A percentile compares a stretch with the other conserved stretches of the same genome.
These are phyloP conservation scores for Microtus ochrogaster DNA, from an alignment of 2,113 vertebrate species.

Conservation along the genomic window DNA sequence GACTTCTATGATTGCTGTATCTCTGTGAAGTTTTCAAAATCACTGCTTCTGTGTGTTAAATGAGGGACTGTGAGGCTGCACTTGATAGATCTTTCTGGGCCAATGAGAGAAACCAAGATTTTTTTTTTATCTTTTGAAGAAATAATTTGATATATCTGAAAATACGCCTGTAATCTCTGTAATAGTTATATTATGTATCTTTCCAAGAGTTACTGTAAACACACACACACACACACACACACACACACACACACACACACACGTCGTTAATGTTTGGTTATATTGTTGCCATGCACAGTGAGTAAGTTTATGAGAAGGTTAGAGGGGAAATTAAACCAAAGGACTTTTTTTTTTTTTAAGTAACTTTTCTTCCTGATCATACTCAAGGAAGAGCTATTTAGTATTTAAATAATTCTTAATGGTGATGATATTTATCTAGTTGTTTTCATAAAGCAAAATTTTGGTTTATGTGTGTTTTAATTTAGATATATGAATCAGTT, in stretches of 20 bases:
- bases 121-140: conserved; percentile 20
- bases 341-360: neutral
- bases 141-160: conserved; percentile 42
- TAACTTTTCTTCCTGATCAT: neutral
- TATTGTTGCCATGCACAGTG: neutral
- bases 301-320: conserved; percentile 47
- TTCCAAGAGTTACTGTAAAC: neutral
- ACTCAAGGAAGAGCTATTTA: conserved; percentile 3
- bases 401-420: conserved; percentile 31
- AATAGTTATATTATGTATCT: conserved; percentile 1
- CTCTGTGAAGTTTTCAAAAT: conserved; percentile 12
- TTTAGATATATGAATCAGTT: conserved; percentile 28
- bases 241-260: too few species aligned
- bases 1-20: conserved; percentile 34
- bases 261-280: conserved; percentile 30
- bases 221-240: too few species aligned
- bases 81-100: conserved; percentile 3
- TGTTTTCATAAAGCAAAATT: conserved; percentile 53
- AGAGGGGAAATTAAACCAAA: conserved; percentile 39
- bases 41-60: conserved; percentile 53
- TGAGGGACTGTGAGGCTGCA: neutral
- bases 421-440: neutral
- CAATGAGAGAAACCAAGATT: conserved; percentile 5
- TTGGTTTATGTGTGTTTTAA: conserved; percentile 54
- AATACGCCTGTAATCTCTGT: neutral